A percentile compares a stretch with the other conserved stretches of the same genome.
phyloP scores from a whole-genome alignment of 2,797 vertebrate species.

The Sebastes diploproa region DNA sequence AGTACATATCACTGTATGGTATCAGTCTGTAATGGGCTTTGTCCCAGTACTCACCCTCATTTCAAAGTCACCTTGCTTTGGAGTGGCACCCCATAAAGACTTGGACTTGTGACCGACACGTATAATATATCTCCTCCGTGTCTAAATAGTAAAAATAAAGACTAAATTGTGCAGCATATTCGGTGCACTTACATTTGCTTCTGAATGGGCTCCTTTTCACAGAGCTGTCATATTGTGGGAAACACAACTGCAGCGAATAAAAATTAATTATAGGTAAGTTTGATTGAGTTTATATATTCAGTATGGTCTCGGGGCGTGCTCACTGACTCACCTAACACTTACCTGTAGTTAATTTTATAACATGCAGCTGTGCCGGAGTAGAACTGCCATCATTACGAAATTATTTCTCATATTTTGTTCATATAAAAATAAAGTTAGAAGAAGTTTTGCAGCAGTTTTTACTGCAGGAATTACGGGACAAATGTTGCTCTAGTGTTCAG shows the following conservation, averaged over 20 bases:
- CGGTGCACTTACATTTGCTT: neutral
- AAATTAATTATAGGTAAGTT: conserved; percentile 2
- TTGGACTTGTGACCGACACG: neutral
- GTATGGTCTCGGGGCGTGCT: neutral
- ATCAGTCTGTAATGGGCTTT: conserved; percentile 11
- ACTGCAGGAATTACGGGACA: neutral
- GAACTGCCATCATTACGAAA: neutral
- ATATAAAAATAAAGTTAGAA: neutral
- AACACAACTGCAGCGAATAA: conserved; percentile 24
- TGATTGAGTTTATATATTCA: neutral
- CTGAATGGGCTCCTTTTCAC: neutral
- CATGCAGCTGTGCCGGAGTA: neutral
- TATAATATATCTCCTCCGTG: neutral
- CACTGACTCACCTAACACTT: neutral
- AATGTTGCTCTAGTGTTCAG: conserved; percentile 9
- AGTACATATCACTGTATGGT: conserved; percentile 21
- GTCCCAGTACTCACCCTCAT: neutral
- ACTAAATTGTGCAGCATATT: neutral
- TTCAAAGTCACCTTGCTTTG: conserved; percentile 52
- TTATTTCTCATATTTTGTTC: neutral
- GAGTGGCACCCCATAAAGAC: neutral
- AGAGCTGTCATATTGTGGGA: neutral
- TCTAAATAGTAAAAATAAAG: neutral
- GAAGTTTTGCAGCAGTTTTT: neutral
- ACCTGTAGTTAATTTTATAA: conserved; percentile 6